Evolutionary conservation across 2,113 vertebrate genomes (phyloP), one percentile per base, ranked within the genome.

Genomic region (Clupea harengus): DNA sequence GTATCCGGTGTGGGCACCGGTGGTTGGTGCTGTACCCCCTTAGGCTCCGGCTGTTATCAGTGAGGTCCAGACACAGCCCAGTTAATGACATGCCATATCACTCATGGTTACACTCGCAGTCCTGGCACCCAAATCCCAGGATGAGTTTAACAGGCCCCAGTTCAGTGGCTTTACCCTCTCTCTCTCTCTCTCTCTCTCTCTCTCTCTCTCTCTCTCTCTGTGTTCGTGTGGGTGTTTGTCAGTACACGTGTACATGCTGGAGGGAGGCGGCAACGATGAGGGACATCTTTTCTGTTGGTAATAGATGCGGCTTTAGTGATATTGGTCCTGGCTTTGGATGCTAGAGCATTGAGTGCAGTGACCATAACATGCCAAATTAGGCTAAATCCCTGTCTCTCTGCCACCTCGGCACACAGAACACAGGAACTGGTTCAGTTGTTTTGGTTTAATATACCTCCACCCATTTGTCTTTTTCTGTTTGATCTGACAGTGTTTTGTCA

Each of bases 21-120:
- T 54, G 22, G 72, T 54, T 87, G 81, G 57, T 81, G 20, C 83
- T 54, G 18, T 20, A 18, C 54, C 54, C 54, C 17, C 52, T 39
- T 47, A 82, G 84, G 86, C 86, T 83, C 82, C 50, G 83, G 82
- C 83, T 89, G 89, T 93, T 93, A 93, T 93, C 91, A 88, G 86
- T 47, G 86, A 22, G 88, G 39, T 3, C 86, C 91, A 93, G 91
- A 88, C 54, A 49, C 52, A 18, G 52, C 17, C 13, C 54, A 60
- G 54, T 20, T 20, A 60, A 20, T 6, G 54, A 60, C 54, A 6
- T 60, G 54, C 54, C 54, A 20, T 60, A 22, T 60, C 54, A 60
- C 54, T 60, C 54, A 60, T 6, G 54, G 54, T 20, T 60, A 60
- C 54, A 22, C 54, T 18, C 4, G 20, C 18, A 22, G 54, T 7